These are phyloP conservation scores for Neomonachus schauinslandi DNA, from an alignment of 2,113 vertebrate genomes.

Conservation along the genomic window DNA sequence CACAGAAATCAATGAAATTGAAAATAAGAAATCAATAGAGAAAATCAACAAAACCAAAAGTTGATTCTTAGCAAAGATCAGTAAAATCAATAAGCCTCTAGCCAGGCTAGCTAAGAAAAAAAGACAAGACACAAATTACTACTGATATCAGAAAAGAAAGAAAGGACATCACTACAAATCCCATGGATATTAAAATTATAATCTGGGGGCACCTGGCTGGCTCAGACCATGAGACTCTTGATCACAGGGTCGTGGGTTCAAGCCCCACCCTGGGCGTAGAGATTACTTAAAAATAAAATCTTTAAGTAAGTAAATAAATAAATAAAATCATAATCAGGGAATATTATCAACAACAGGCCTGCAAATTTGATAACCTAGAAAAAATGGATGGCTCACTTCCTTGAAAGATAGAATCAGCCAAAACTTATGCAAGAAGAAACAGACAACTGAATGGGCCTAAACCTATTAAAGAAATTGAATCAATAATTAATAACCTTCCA, in stretches of 20 bases:
- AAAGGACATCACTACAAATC: neutral
- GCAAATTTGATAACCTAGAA: neutral
- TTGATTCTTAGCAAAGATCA: neutral
- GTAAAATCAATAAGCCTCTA: neutral
- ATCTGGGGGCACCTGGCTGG: neutral
- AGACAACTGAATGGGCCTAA: neutral
- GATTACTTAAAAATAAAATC: too few species aligned
- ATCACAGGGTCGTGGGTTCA: neutral
- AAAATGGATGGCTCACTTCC: neutral
- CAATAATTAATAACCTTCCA: neutral
- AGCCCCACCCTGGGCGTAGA: neutral
- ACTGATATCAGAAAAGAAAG: neutral
- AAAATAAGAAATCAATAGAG: neutral
- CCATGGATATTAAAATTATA: neutral
- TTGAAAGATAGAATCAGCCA: neutral
- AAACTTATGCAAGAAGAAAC: neutral
- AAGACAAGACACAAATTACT: neutral
- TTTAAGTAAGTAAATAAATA: neutral
- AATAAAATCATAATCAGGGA: neutral
- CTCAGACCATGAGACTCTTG: neutral
- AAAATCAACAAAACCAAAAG: neutral
- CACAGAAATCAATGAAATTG: neutral
- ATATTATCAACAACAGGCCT: neutral
- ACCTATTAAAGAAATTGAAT: neutral
- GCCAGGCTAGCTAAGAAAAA: neutral